Conservation (phyloP, 1,140 invertebrate species). For the Aphaenogaster floridana region DNA sequence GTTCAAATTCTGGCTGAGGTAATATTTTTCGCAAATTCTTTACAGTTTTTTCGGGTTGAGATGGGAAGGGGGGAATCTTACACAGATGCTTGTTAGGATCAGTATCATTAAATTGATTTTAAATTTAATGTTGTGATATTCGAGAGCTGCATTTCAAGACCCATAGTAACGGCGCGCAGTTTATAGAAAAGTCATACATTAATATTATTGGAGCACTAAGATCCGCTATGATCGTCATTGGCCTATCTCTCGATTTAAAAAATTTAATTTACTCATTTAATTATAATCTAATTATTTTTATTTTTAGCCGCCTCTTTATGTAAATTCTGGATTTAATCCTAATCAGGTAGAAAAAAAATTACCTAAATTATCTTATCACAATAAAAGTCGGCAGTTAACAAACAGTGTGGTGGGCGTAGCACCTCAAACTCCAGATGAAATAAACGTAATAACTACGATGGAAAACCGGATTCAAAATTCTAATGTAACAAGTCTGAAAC, state of each 20-base stretch:
- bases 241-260: neutral
- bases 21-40: no score
- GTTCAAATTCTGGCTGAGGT: no score
- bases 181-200: no score
- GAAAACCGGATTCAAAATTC: constrained; percentile 59
- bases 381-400: constrained; percentile 58
- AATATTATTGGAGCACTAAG: no score
- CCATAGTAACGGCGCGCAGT: no score
- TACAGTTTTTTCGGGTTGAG: no score
- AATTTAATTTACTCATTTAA: constrained; percentile 10
- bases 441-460: constrained; percentile 50
- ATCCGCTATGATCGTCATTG: no score
- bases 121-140: no score
- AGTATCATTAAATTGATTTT: no score
- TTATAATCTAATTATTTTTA: constrained; percentile 21
- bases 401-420: constrained; percentile 48
- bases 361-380: constrained; percentile 31
- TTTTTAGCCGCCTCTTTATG: constrained; percentile 51
- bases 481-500: constrained; percentile 52
- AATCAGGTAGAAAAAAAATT: constrained; percentile 57
- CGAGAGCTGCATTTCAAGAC: no score
- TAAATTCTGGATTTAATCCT: constrained; percentile 46
- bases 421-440: constrained; percentile 42
- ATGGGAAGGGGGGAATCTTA: no score
- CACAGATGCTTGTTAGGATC: no score